Evolutionary conservation across 2,113 vertebrate genomes (phyloP).

Genomic region (Pungitius pungitius): DNA sequence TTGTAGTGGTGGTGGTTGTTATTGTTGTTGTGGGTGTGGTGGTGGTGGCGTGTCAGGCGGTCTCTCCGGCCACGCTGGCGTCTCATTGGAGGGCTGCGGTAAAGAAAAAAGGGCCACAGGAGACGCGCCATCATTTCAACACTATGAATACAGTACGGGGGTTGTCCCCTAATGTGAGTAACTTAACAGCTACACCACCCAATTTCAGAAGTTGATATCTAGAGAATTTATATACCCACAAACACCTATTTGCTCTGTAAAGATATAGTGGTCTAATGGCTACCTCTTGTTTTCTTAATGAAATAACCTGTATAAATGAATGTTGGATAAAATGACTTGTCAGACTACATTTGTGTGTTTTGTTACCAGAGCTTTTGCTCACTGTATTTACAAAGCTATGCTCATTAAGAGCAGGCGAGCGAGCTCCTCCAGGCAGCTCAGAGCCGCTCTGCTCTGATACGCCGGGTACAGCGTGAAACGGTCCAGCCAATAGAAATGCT

Average conservation of each 20-base stretch:
- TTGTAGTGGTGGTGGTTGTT: constrained; percentile 42
- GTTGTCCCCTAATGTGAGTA: neutral
- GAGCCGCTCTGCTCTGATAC: neutral
- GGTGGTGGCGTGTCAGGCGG: constrained; percentile 90
- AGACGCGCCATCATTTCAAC: neutral
- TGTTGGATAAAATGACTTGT: neutral
- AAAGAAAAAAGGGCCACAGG: neutral
- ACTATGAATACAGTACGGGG: neutral
- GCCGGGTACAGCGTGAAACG: too few species aligned
- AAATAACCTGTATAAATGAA: neutral
- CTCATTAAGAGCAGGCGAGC: neutral
- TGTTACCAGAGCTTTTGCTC: neutral
- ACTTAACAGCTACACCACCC: neutral
- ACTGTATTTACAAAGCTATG: neutral
- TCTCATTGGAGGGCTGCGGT: constrained; percentile 90
- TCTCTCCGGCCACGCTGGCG: constrained; percentile 95
- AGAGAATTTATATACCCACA: neutral
- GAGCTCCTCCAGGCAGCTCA: neutral
- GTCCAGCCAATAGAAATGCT: neutral
- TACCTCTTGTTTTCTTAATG: neutral
- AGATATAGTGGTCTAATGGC: neutral
- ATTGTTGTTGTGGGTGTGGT: constrained; percentile 63
- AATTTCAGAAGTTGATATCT: neutral
- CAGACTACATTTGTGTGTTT: neutral
- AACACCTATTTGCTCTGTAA: neutral